Conservation (phyloP, 2,888 invertebrate genomes). For the Sarcophaga rosellei region DNA sequence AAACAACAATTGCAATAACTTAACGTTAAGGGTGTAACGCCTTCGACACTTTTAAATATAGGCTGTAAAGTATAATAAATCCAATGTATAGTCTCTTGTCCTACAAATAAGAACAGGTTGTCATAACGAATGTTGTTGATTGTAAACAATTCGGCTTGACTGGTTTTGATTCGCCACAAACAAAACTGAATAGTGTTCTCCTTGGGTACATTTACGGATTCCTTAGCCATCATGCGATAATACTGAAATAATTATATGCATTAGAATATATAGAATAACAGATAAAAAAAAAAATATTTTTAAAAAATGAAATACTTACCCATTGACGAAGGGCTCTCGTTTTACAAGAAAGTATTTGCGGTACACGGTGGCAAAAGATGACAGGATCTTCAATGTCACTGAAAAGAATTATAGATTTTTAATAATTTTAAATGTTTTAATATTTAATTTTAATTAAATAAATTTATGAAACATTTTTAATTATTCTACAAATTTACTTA, state of each 20-base stretch:
- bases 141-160: not conserved
- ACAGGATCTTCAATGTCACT: no score
- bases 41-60: not conserved
- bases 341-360: no score
- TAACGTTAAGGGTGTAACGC: not conserved
- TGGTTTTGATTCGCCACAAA: not conserved
- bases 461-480: no score
- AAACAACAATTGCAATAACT: not conserved
- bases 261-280: no score
- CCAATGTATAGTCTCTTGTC: not conserved
- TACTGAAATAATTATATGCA: not conserved
- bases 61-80: not conserved
- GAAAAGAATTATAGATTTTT: no score
- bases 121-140: not conserved
- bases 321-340: no score
- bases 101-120: not conserved
- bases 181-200: not conserved
- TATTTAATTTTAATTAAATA: no score
- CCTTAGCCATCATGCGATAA: not conserved
- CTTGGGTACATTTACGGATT: not conserved
- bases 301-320: no score
- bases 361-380: no score
- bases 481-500: no score
- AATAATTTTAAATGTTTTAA: no score
- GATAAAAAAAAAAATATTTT: no score